Base-by-base conservation (phyloP, 2,797 vertebrate genomes). In the Bucorvus abyssinicus region DNA sequence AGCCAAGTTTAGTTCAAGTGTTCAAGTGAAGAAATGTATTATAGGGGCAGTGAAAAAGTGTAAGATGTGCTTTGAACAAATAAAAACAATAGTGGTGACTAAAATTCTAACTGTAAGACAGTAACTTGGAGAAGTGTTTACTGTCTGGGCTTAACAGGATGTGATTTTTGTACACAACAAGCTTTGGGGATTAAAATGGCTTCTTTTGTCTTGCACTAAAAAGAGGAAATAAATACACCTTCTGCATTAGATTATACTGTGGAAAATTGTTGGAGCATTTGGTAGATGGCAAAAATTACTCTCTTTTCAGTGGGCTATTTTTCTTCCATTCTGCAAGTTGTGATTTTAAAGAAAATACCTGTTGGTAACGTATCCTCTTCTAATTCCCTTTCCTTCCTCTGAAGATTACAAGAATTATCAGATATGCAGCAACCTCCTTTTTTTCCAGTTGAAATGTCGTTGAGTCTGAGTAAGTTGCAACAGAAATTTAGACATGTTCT, bases 1-100 rank as follows among this genome's bases (percentile, higher is more conserved):
- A 90, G 94, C 92, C 93, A 84, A 94, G 93, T 96, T 97, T 74
- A 86, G 90, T 96, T 97, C 96, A 97, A 96, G 97, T 98, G 97
- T 98, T 98, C 96, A 96, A 86, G 92, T 96, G 90, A 83, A 96
- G 92, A 97, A 96, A 93, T 84, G n/a, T 93, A 88, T 90, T 95
- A 88, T 96, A 95, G 94, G 50, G 90, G 38, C 90, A 94, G 85
- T 96, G 75, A 96, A 96, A 97, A 97, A 95, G 89, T 83, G 44
- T 80, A 93, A 82, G 85, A 44, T 73, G 96, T 60, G 57, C 92
- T 93, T 93, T 96, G 86, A 97, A 96, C 83, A 95, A 97, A 97
- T 90, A 80, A 97, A 97, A 97, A 89, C 91, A 96, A 92, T 96
- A 96, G 75, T 68, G 52, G 78, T 96, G 95, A 78, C 94, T 97